These are phyloP conservation scores for Graphium colonna DNA, from an alignment of 2,888 invertebrate genomes.

Conservation along the genomic window DNA sequence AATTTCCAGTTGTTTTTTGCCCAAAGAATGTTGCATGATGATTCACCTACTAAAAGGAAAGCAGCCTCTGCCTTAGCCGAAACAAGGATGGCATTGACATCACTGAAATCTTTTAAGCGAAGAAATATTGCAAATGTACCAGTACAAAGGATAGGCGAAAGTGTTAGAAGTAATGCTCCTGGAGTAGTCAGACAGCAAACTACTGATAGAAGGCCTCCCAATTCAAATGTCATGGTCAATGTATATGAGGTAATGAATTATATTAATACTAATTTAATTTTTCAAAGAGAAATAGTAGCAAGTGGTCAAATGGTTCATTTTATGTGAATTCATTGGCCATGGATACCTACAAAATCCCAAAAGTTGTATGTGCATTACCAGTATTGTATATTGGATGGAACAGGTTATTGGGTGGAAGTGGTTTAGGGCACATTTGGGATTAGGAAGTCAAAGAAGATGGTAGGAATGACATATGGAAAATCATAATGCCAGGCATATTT, in stretches of 20 bases:
- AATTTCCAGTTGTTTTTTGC: constrained; percentile 87
- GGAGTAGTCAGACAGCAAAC: constrained; percentile 76
- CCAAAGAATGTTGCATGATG: constrained; percentile 83
- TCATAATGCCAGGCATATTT: too few species aligned
- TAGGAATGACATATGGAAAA: too few species aligned
- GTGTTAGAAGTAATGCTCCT: constrained; percentile 71
- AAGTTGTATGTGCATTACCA: too few species aligned
- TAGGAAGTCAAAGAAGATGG: too few species aligned
- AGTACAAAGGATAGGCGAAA: constrained; percentile 77
- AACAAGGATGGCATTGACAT: constrained; percentile 88
- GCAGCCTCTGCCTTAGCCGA: constrained; percentile 82
- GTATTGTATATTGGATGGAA: too few species aligned
- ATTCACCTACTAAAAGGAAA: constrained; percentile 76
- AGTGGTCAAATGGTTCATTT: not conserved
- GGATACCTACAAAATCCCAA: too few species aligned
- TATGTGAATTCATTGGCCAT: too few species aligned
- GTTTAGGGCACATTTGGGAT: too few species aligned
- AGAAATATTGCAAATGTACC: constrained; percentile 70
- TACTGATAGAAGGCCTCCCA: constrained; percentile 55
- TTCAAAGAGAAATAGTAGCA: not conserved
- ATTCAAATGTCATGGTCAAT: constrained; percentile 75
- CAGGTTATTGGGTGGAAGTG: too few species aligned
- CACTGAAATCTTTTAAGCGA: constrained; percentile 84
- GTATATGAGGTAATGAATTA: constrained; percentile 72
- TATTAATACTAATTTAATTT: not conserved